phyloP scores from a whole-genome alignment of 2,888 invertebrate species.

The Lycophotia porphyrea region DNA sequence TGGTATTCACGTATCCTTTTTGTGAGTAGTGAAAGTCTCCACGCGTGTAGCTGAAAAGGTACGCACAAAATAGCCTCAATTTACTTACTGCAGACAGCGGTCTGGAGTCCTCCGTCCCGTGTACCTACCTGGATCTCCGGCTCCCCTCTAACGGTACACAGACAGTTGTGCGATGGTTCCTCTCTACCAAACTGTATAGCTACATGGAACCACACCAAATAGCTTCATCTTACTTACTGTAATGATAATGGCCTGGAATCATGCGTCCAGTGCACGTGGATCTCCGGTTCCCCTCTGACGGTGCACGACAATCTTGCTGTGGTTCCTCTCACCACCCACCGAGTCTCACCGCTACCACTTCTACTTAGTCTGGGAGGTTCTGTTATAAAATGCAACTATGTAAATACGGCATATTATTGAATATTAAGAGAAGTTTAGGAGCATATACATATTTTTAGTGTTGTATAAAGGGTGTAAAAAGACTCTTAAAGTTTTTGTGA shows the following conservation, averaged over 20 bases:
- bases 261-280: conserved; percentile 90
- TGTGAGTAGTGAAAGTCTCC: too few species aligned
- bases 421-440: background rate
- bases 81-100: background rate
- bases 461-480: too few species aligned
- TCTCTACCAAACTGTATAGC: conserved; percentile 21
- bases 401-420: background rate
- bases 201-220: background rate
- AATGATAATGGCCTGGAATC: conserved; percentile 85
- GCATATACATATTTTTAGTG: background rate
- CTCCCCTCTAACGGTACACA: background rate
- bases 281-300: conserved; percentile 91
- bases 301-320: conserved; percentile 91
- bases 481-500: too few species aligned
- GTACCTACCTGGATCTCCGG: background rate
- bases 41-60: too few species aligned
- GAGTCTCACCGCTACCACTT: conserved; percentile 83
- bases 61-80: too few species aligned
- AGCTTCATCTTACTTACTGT: conserved; percentile 78
- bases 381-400: conserved; percentile 53
- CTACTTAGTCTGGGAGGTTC: conserved; percentile 84
- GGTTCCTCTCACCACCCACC: conserved; percentile 86
- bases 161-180: background rate
- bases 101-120: background rate
- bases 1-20: too few species aligned